Evolutionary conservation across 2,797 vertebrate species (phyloP).

Genomic region (Pangasius sanitwongsei): DNA sequence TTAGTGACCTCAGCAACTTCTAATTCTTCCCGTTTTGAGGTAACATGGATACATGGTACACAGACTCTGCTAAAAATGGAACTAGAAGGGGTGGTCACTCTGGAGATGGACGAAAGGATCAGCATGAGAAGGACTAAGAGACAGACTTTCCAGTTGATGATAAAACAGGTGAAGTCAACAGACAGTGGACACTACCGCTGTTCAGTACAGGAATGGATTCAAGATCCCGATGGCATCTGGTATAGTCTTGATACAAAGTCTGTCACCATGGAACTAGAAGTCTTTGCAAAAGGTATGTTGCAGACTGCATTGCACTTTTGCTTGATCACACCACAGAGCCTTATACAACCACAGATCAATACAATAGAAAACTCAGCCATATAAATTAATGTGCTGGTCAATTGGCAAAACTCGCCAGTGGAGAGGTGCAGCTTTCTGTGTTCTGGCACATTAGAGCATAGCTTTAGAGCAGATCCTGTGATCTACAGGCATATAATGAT

Average conservation of each 20-base stretch:
- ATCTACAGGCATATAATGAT: background rate
- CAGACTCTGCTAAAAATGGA: conserved; percentile 63
- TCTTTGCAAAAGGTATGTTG: conserved; percentile 67
- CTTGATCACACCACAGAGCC: background rate
- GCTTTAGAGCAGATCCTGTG: background rate
- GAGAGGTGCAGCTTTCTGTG: background rate
- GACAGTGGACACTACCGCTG: conserved; percentile 71
- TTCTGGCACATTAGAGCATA: background rate
- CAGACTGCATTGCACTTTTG: background rate
- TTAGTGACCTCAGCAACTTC: conserved; percentile 55
- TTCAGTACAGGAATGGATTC: conserved; percentile 72
- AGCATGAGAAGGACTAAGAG: conserved; percentile 60
- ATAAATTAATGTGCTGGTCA: background rate
- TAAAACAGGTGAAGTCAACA: conserved; percentile 65
- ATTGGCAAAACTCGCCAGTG: background rate
- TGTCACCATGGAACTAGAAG: conserved; percentile 43
- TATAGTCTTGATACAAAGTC: conserved; percentile 57
- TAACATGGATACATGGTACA: conserved; percentile 77
- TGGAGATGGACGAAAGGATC: conserved; percentile 60
- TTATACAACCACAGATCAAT: background rate
- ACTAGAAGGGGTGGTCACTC: conserved; percentile 62
- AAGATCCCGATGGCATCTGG: conserved; percentile 69
- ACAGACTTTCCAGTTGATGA: conserved; percentile 71
- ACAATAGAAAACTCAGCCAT: background rate
- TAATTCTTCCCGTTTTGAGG: conserved; percentile 65